Percentiles rank a stretch among this genome's conserved stretches.
Conservation (phyloP, 2,797 vertebrate genomes). For the Argya squamiceps region DNA sequence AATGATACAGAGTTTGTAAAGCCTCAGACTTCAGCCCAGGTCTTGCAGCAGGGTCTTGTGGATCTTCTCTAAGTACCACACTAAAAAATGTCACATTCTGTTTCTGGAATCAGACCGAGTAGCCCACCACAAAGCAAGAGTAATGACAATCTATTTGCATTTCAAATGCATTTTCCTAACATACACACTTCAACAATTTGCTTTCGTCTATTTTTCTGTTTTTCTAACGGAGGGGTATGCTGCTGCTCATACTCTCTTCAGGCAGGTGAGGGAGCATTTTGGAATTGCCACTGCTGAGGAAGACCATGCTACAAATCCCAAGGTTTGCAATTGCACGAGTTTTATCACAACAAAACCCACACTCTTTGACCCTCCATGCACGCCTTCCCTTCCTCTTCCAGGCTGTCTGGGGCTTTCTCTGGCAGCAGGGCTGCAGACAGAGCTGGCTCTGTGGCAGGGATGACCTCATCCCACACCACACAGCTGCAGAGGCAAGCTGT, state of each 20-base stretch:
- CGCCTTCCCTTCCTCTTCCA: slow-evolving; percentile 5
- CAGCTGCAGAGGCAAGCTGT: slow-evolving; percentile 38
- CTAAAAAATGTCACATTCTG: not conserved
- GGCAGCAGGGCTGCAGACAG: slow-evolving; percentile 30
- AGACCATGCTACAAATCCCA: not conserved
- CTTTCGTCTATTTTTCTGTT: not conserved
- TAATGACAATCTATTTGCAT: not conserved
- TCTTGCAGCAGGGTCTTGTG: not conserved
- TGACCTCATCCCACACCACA: slow-evolving; percentile 47
- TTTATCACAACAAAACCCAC: not conserved
- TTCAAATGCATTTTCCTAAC: not conserved
- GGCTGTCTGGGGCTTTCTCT: slow-evolving; percentile 25
- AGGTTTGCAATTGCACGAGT: not conserved
- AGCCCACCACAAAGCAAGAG: not conserved
- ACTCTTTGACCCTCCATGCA: not conserved
- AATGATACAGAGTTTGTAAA: not conserved
- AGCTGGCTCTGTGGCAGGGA: slow-evolving; percentile 28
- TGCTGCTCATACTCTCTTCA: not conserved
- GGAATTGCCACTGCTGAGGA: not conserved
- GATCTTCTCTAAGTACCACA: not conserved
- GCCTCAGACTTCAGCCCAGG: not conserved
- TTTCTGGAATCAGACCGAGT: not conserved
- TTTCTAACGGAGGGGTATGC: not conserved
- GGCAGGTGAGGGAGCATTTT: not conserved
- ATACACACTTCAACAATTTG: not conserved